Base-by-base conservation (phyloP, 2,113 vertebrate species). In the Sceloporus tristichus region DNA sequence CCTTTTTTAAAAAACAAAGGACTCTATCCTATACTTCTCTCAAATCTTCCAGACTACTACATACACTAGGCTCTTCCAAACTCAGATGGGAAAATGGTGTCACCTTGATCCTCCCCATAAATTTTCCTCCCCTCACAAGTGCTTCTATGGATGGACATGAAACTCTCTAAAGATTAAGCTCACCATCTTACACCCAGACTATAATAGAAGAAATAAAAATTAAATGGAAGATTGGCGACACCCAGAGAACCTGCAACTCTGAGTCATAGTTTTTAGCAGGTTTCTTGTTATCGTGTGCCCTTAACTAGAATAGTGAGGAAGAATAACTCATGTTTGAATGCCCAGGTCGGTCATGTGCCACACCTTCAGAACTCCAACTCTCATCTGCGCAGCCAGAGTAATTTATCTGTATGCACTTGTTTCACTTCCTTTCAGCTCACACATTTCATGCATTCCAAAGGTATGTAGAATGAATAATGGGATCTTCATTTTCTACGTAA, bases 151-250 rank as follows among this genome's bases (percentile, higher is more conserved):
- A 16, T 70, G 42, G 25, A 16, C 38, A 8, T 68, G 65, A 40
- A 40, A 1, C 7, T 27, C 14, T 79, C 14, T 56, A 62, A 38
- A 73, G 86, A 87, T 59, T 78, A 89, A 65, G 84, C 86, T 66
- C 74, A 91, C 76, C 82, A 62, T 85, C 85, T 40, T 62, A 62
- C 54, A 90, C 78, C 66, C 42, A 62, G 78, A 27, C 56, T 76
- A 1, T 0, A 83, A 91, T 76, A 65, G 85, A 79, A 86, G 78
- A 90, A 77, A 84, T 74, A 87, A 84, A 83, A 70, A 83, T 14
- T 19, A 70, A 92, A 92, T 94, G 94, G 96, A 96, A 97, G 93
- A 93, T 78, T 89, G 88, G 40, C 82, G n/a, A 87, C 86, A 93
- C 90, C 92, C 93, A 92, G 90, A 68, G 76, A 90, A 85, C 82